phyloP scores from a whole-genome alignment of 2,888 invertebrate genomes.

The Pseudococcus viburni region DNA sequence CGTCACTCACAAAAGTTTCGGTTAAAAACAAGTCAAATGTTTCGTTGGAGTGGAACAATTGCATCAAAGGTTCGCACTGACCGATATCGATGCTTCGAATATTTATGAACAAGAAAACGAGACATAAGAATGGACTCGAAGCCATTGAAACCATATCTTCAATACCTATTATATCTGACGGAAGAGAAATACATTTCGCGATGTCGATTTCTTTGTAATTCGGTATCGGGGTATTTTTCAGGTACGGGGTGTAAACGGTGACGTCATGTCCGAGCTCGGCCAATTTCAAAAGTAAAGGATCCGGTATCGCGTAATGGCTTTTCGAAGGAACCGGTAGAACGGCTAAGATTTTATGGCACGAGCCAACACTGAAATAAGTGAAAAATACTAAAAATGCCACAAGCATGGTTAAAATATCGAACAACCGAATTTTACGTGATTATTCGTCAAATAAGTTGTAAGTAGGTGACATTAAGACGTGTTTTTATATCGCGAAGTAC shows the following conservation, averaged over 20 bases:
- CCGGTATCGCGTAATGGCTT: conserved; percentile 66
- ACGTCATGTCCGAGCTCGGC: conserved; percentile 67
- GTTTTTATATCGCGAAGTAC: background rate
- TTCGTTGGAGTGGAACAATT: conserved; percentile 12
- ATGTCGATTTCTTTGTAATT: conserved; percentile 57
- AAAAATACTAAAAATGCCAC: background rate
- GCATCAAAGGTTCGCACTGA: conserved; percentile 48
- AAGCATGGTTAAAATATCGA: background rate
- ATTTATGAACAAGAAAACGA: background rate
- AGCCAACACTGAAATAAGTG: background rate
- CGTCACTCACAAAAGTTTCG: conserved; percentile 69
- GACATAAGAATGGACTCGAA: background rate
- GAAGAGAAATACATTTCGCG: background rate
- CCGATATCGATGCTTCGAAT: background rate
- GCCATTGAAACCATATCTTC: background rate
- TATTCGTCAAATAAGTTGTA: too few relatives aligned
- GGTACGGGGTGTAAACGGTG: conserved; percentile 63
- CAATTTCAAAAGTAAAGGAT: conserved; percentile 61
- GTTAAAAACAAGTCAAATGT: conserved; percentile 69
- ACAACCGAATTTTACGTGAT: background rate
- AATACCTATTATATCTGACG: background rate
- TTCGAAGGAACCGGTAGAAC: conserved; percentile 64
- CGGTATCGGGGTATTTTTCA: conserved; percentile 10
- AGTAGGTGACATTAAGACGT: too few relatives aligned
- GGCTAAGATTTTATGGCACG: conserved; percentile 62